These are phyloP conservation scores for Gila robusta DNA, from an alignment of 2,797 vertebrate species.

Conservation along the genomic window DNA sequence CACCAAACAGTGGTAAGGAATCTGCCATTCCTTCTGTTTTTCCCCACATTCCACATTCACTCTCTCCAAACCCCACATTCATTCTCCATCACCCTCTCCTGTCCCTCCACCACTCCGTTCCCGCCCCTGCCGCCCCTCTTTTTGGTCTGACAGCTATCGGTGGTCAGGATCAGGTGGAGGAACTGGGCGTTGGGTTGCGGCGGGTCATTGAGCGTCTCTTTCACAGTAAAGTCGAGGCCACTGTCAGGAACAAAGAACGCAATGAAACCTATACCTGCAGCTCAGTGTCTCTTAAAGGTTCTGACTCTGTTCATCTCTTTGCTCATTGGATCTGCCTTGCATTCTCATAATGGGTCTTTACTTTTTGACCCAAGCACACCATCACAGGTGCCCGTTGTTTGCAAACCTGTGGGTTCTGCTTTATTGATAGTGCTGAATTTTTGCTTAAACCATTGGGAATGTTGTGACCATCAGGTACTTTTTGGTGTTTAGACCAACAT, in stretches of 20 bases:
- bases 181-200: constrained; percentile 39
- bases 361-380: constrained; percentile 7
- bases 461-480: not conserved
- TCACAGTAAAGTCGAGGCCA: constrained; percentile 17
- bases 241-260: not conserved
- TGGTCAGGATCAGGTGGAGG: constrained; percentile 32
- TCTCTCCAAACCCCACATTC: not conserved
- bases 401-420: not conserved
- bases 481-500: not conserved
- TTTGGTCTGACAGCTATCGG: constrained; percentile 1
- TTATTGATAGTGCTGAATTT: not conserved
- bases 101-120: not conserved
- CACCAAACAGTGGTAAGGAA: constrained; percentile 94
- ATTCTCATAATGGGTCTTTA: not conserved
- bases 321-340: constrained; percentile 6
- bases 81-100: not conserved
- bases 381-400: constrained; percentile 1
- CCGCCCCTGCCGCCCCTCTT: not conserved
- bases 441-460: not conserved
- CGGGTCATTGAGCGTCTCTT: constrained; percentile 10
- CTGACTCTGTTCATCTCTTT: constrained; percentile 17
- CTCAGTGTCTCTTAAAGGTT: constrained; percentile 10
- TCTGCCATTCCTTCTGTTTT: not conserved
- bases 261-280: constrained; percentile 13
- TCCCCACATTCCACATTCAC: not conserved